phyloP scores from a whole-genome alignment of 2,888 invertebrate genomes.

The Leptopilina syphax region DNA sequence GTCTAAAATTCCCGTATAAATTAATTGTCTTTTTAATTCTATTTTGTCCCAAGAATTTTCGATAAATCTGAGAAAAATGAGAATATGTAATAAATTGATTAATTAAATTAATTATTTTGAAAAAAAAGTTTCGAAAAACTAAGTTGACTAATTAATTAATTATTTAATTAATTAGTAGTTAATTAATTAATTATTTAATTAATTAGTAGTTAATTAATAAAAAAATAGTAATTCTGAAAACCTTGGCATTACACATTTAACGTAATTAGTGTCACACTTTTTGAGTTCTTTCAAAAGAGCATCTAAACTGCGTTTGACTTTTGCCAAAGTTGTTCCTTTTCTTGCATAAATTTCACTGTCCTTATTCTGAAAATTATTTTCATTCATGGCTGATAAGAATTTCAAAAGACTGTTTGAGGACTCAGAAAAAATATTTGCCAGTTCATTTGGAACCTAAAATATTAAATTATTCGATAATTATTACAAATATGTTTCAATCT shows the following conservation, averaged over 20 bases:
- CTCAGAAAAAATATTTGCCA: slow-evolving; percentile 57
- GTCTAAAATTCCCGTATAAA: slow-evolving; percentile 62
- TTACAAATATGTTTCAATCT: background rate
- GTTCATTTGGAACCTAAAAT: slow-evolving; percentile 63
- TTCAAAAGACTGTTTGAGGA: slow-evolving; percentile 66
- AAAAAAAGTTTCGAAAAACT: no score
- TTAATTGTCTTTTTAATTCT: slow-evolving; percentile 62
- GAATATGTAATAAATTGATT: no score
- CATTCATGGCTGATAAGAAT: slow-evolving; percentile 56
- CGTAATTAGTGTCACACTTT: slow-evolving; percentile 73
- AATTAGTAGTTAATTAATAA: no score
- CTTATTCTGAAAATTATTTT: slow-evolving; percentile 47
- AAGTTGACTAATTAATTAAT: no score
- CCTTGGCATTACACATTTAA: slow-evolving; percentile 75
- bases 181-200: no score
- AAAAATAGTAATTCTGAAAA: slow-evolving; percentile 45
- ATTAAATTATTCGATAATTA: background rate
- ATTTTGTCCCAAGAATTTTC: slow-evolving; percentile 57
- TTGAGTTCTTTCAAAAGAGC: slow-evolving; percentile 70
- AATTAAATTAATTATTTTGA: no score
- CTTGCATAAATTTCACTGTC: slow-evolving; percentile 55
- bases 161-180: no score
- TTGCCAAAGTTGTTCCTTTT: slow-evolving; percentile 68
- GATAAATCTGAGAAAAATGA: slow-evolving; percentile 47
- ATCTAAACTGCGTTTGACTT: slow-evolving; percentile 73